A percentile compares a stretch with the other conserved stretches of the same genome.
phyloP scores from a whole-genome alignment of 1,140 invertebrate genomes.

The Zeugodacus cucurbitae region DNA sequence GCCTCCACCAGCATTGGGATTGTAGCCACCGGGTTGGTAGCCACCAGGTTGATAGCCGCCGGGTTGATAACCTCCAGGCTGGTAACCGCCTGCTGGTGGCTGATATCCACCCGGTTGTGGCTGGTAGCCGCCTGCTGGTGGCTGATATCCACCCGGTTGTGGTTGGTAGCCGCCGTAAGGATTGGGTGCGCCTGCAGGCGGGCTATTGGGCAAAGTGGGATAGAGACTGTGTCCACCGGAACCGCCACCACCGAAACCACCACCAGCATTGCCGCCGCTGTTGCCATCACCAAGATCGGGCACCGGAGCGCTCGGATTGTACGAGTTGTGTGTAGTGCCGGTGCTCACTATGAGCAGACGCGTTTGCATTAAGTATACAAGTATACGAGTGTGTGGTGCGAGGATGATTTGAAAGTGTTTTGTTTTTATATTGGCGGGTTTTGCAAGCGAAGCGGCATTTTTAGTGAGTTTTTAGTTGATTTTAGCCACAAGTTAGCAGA shows the following conservation, averaged over 20 bases:
- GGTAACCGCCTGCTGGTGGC: slow-evolving; percentile 52
- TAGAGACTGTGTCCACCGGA: slow-evolving; percentile 63
- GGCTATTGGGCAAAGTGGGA: slow-evolving; percentile 54
- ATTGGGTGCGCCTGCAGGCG: slow-evolving; percentile 45
- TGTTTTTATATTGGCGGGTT: neutral
- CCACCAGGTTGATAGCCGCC: slow-evolving; percentile 50
- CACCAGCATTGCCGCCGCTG: slow-evolving; percentile 48
- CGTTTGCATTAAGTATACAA: neutral
- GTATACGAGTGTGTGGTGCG: neutral
- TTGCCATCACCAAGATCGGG: slow-evolving; percentile 13
- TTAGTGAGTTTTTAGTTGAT: neutral
- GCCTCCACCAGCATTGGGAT: slow-evolving; percentile 52
- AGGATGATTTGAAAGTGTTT: neutral
- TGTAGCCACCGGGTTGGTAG: slow-evolving; percentile 51
- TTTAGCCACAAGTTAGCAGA: neutral
- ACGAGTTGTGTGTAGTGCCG: slow-evolving; percentile 58
- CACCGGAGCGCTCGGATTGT: slow-evolving; percentile 53
- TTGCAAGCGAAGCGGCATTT: slow-evolving; percentile 14
- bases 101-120: slow-evolving; percentile 47
- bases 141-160: slow-evolving; percentile 45
- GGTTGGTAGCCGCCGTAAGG: slow-evolving; percentile 49
- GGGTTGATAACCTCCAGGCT: slow-evolving; percentile 41
- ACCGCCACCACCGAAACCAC: slow-evolving; percentile 61
- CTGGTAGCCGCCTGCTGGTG: slow-evolving; percentile 50
- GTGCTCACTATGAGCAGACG: slow-evolving; percentile 46